Conservation (phyloP, 2,888 invertebrate species). For the Ptilodon capucinus region DNA sequence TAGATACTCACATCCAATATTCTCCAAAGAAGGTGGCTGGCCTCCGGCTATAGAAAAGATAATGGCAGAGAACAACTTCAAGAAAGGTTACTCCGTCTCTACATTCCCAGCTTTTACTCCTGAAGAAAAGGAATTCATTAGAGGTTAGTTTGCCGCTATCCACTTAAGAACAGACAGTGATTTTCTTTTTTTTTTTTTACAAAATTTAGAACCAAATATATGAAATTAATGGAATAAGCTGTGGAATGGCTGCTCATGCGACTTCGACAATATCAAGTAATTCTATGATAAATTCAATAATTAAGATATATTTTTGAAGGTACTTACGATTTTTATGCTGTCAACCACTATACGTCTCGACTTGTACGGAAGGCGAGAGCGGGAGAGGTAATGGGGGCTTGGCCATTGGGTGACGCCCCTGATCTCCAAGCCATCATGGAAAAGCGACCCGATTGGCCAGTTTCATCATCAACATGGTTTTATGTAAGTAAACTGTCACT, state of each 20-base stretch:
- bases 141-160: conserved; percentile 20
- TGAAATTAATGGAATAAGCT: too few species aligned
- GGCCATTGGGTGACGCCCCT: conserved; percentile 38
- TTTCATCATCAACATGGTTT: conserved; percentile 30
- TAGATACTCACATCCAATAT: conserved; percentile 68
- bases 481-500: conserved; percentile 34
- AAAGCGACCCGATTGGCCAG: conserved; percentile 29
- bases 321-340: conserved; percentile 83
- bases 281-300: too few species aligned
- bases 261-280: too few species aligned
- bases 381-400: conserved; percentile 34
- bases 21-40: conserved; percentile 72
- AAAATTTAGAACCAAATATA: too few species aligned
- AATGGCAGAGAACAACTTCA: conserved; percentile 58
- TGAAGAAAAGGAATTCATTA: conserved; percentile 64
- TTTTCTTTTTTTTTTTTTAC: not conserved
- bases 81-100: conserved; percentile 62
- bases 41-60: conserved; percentile 62
- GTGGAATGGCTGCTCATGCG: too few species aligned
- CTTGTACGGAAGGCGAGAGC: conserved; percentile 42
- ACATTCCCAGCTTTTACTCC: conserved; percentile 70
- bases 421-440: conserved; percentile 34
- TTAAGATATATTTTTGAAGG: too few species aligned
- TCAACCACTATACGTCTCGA: conserved; percentile 84
- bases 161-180: not conserved